Percentiles rank a stretch among this genome's conserved stretches.
Evolutionary conservation across 2,797 vertebrate species (phyloP).

Genomic region (Bryconaethiops microstoma): DNA sequence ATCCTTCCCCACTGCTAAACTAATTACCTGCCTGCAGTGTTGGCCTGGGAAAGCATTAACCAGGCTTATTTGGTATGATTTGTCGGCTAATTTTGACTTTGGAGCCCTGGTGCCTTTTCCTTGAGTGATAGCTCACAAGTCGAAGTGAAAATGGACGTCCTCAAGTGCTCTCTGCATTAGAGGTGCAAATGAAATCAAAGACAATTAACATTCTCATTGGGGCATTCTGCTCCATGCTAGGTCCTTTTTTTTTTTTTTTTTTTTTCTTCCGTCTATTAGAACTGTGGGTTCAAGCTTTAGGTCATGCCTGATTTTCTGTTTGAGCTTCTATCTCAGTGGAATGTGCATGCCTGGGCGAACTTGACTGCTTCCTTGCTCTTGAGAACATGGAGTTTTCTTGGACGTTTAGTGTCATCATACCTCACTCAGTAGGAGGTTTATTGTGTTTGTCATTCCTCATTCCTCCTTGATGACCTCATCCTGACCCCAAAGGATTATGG

Average conservation of each 20-base stretch:
- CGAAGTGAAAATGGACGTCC: constrained; percentile 18
- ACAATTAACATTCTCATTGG: constrained; percentile 48
- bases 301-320: constrained; percentile 21
- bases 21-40: constrained; percentile 73
- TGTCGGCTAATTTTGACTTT: constrained; percentile 25
- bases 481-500: constrained; percentile 47
- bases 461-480: constrained; percentile 34
- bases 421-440: constrained; percentile 25
- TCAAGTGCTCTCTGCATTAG: constrained; percentile 25
- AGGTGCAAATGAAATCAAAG: constrained; percentile 46
- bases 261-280: neutral
- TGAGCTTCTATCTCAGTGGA: neutral
- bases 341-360: constrained; percentile 15
- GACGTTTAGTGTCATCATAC: constrained; percentile 18
- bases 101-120: constrained; percentile 29
- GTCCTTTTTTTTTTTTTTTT: constrained; percentile 12
- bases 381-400: constrained; percentile 14
- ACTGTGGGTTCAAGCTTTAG: neutral
- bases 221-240: constrained; percentile 11
- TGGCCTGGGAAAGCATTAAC: constrained; percentile 69
- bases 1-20: constrained; percentile 72
- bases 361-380: constrained; percentile 15
- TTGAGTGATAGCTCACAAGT: neutral
- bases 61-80: constrained; percentile 46
- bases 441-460: constrained; percentile 41